phyloP scores from a whole-genome alignment of 1,140 invertebrate genomes.

The Pentalonia nigronervosa region DNA sequence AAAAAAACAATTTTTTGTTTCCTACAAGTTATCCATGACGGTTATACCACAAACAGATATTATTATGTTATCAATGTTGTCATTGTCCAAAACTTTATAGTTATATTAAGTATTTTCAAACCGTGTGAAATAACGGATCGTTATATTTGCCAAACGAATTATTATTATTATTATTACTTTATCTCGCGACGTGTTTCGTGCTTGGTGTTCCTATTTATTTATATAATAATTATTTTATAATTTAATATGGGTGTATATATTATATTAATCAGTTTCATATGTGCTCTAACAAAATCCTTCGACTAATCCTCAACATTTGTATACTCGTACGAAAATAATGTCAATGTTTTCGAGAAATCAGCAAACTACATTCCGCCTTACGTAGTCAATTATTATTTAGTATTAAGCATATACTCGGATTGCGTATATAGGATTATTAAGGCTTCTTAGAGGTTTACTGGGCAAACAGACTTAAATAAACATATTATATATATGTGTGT shows the following conservation, averaged over 20 bases:
- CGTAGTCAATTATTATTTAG: constrained; percentile 14
- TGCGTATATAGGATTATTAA: constrained; percentile 22
- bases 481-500: not conserved
- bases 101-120: not conserved
- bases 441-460: constrained; percentile 41
- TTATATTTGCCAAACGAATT: not conserved
- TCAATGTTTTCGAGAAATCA: constrained; percentile 20
- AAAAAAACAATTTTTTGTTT: too few relatives aligned
- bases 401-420: not conserved
- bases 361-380: not conserved
- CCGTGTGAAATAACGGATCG: not conserved
- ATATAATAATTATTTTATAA: not conserved
- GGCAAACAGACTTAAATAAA: constrained; percentile 4
- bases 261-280: not conserved
- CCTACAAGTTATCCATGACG: too few relatives aligned
- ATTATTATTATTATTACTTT: too few relatives aligned
- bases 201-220: not conserved
- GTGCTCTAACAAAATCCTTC: not conserved
- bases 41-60: too few relatives aligned
- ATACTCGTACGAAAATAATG: not conserved
- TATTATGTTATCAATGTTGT: too few relatives aligned
- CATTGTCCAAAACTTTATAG: too few relatives aligned
- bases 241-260: not conserved
- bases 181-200: not conserved
- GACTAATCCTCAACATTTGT: not conserved